Conservation (phyloP, 2,797 vertebrate genomes). For the Rhinophrynus dorsalis region DNA sequence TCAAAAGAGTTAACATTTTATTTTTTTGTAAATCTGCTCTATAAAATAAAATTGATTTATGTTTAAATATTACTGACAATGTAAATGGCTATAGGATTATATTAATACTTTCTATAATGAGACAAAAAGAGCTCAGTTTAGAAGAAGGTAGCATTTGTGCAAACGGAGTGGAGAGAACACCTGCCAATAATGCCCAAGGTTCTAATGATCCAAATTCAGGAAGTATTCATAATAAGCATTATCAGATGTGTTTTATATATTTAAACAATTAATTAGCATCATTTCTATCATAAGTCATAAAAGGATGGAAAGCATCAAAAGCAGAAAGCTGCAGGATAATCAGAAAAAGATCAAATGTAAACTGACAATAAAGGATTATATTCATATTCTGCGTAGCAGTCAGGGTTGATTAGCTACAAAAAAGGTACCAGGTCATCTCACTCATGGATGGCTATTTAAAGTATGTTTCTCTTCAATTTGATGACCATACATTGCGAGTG, state of each 20-base stretch:
- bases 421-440: too few relatives aligned
- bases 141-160: neutral
- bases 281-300: neutral
- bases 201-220: conserved; percentile 9
- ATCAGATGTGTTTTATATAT: neutral
- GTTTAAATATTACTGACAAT: too few relatives aligned
- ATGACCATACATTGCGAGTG: too few relatives aligned
- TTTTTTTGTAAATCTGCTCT: too few relatives aligned
- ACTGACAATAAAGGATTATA: too few relatives aligned
- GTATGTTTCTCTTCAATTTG: too few relatives aligned
- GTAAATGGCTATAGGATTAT: neutral
- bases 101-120: neutral
- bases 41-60: too few relatives aligned
- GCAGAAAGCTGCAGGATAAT: neutral
- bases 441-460: too few relatives aligned
- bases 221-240: conserved; percentile 29
- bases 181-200: conserved; percentile 23
- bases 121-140: neutral
- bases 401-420: too few relatives aligned
- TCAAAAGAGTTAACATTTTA: too few relatives aligned
- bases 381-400: too few relatives aligned
- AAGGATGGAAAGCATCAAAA: neutral
- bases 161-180: conserved; percentile 15
- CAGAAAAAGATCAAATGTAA: too few relatives aligned
- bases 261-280: conserved; percentile 41